These are phyloP conservation scores for Bergia sp. DNA, from an alignment of 92 coral and sea anemone genomes.

Conservation along the genomic window DNA sequence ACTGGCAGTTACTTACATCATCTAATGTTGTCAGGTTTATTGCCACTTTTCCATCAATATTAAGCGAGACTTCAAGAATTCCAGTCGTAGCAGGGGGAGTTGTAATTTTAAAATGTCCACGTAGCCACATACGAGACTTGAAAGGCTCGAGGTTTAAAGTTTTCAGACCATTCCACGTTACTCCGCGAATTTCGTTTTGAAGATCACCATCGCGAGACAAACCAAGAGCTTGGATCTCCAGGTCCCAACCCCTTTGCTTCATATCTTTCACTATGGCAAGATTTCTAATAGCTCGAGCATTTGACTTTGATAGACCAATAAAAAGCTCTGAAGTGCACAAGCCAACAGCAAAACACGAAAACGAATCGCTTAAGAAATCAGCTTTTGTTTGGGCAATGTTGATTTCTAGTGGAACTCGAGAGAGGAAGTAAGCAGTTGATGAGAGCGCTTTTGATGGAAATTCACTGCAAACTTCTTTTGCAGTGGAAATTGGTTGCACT, in stretches of 20 bases:
- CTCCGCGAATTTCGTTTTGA: background rate
- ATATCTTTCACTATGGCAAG: slow-evolving; percentile 44
- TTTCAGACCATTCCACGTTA: slow-evolving; percentile 56
- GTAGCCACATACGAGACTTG: slow-evolving; percentile 48
- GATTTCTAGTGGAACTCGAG: slow-evolving; percentile 24
- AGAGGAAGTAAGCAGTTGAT: slow-evolving; percentile 31
- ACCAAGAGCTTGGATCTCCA: slow-evolving; percentile 45
- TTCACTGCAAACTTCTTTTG: slow-evolving; percentile 31
- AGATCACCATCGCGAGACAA: background rate
- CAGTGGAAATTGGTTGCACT: background rate
- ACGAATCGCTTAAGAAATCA: slow-evolving; percentile 6
- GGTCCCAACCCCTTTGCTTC: slow-evolving; percentile 42
- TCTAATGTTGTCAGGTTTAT: slow-evolving; percentile 28
- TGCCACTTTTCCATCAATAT: slow-evolving; percentile 21
- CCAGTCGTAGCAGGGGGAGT: background rate
- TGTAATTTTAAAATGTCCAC: slow-evolving; percentile 11
- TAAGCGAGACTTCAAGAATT: background rate
- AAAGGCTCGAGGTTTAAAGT: slow-evolving; percentile 10
- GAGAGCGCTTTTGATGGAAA: slow-evolving; percentile 35
- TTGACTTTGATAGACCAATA: slow-evolving; percentile 36
- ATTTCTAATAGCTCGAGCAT: background rate
- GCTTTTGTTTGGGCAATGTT: slow-evolving; percentile 30
- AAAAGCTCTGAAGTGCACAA: slow-evolving; percentile 49
- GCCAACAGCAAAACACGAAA: slow-evolving; percentile 48
- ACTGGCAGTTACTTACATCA: slow-evolving; percentile 11